A percentile compares a stretch with the other conserved stretches of the same genome.
These are phyloP conservation scores for Epizoanthus illoricatus DNA, from an alignment of 92 coral and sea anemone genomes.

Conservation along the genomic window DNA sequence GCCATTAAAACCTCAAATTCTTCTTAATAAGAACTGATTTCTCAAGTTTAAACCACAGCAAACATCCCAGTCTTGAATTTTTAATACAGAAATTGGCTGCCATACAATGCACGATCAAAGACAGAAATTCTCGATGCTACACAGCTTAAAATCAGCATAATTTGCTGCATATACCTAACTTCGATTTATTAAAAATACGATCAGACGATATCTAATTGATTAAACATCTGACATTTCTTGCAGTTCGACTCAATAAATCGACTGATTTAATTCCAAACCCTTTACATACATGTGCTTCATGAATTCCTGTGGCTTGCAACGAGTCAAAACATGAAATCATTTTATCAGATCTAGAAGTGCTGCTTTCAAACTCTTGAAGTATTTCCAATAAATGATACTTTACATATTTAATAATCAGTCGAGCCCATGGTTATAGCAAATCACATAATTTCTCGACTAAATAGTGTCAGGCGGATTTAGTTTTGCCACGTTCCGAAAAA, in stretches of 20 bases:
- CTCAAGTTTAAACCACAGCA: conserved; percentile 32
- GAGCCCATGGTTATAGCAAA: conserved; percentile 8
- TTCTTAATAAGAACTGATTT: conserved; percentile 8
- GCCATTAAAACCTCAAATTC: too few relatives aligned
- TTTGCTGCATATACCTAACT: conserved; percentile 18
- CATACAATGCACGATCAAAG: neutral
- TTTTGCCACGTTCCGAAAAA: neutral
- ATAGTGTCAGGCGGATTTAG: neutral
- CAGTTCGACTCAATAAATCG: neutral
- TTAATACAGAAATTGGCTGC: conserved; percentile 19
- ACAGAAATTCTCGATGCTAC: too few relatives aligned
- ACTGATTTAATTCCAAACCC: neutral
- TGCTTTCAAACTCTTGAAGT: conserved; percentile 25
- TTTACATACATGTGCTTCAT: conserved; percentile 36
- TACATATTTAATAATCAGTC: conserved; percentile 34
- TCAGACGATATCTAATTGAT: conserved; percentile 10
- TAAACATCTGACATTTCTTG: conserved; percentile 8
- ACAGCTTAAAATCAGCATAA: neutral
- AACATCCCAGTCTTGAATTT: conserved; percentile 25
- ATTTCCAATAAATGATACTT: conserved; percentile 32
- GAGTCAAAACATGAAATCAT: conserved; percentile 33
- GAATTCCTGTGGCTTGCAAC: conserved; percentile 38
- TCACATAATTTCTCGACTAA: conserved; percentile 2
- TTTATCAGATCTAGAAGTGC: neutral
- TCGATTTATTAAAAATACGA: neutral